phyloP scores from a whole-genome alignment of 2,888 invertebrate genomes.

The Steinernema carpocapsae region DNA sequence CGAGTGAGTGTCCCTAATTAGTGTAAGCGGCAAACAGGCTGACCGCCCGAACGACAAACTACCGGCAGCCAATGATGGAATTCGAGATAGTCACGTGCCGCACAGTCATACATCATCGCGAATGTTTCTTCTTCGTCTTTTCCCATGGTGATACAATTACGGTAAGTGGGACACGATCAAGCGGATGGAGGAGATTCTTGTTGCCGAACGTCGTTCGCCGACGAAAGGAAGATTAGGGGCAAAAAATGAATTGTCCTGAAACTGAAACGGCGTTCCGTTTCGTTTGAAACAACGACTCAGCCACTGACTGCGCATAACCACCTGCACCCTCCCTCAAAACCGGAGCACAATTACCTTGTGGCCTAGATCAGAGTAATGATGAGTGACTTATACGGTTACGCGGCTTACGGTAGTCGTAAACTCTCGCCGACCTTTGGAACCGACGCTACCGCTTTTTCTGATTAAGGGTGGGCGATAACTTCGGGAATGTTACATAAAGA shows the following conservation, averaged over 20 bases:
- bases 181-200: conserved; percentile 9
- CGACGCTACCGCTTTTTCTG: no score
- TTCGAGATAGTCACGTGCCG: conserved; percentile 18
- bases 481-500: no score
- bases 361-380: no score
- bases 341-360: background rate
- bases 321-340: background rate
- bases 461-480: no score
- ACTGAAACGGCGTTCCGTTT: background rate
- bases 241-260: conserved; percentile 14
- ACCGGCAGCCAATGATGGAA: background rate
- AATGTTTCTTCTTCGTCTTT: conserved; percentile 30
- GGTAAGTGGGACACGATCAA: conserved; percentile 31
- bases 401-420: no score
- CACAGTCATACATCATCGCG: conserved; percentile 28
- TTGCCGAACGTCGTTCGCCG: conserved; percentile 23
- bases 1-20: conserved; percentile 3
- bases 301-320: no score
- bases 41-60: background rate
- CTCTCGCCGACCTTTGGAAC: no score
- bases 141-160: conserved; percentile 34
- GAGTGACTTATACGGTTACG: no score
- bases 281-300: no score
- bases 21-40: background rate
- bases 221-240: background rate